Conservation (phyloP, 2,113 vertebrate genomes). For the Seriola dumerili region DNA sequence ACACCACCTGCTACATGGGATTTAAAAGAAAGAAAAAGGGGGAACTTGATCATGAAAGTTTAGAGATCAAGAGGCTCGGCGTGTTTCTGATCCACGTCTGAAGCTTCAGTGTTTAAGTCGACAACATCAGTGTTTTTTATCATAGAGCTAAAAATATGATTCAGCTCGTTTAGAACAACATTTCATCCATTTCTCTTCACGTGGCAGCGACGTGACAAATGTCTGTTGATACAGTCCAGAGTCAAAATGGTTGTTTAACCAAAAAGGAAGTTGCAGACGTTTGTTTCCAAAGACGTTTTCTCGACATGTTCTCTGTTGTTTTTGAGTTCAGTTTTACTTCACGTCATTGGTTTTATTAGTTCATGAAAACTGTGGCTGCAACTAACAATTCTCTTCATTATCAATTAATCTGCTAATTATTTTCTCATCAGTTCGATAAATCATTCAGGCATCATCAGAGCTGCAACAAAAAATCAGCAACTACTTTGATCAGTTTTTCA, state of each 20-base stretch:
- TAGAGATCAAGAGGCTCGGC: too few relatives aligned
- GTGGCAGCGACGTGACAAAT: too few relatives aligned
- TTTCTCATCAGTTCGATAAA: not conserved
- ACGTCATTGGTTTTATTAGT: not conserved
- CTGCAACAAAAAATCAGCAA: not conserved
- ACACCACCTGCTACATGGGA: not conserved
- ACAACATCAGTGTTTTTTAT: too few relatives aligned
- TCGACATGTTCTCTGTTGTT: not conserved
- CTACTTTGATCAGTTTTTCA: too few relatives aligned
- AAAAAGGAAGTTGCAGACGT: not conserved
- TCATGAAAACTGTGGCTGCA: not conserved
- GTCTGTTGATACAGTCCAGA: not conserved
- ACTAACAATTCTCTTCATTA: not conserved
- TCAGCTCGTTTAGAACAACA: too few relatives aligned
- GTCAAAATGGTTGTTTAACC: not conserved
- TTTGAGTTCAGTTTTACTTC: not conserved
- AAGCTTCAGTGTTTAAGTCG: too few relatives aligned
- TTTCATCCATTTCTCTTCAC: too few relatives aligned
- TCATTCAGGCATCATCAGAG: too few relatives aligned
- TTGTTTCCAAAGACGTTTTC: slow-evolving; percentile 2
- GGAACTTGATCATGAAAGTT: too few relatives aligned
- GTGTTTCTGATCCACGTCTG: too few relatives aligned
- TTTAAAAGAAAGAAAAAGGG: not conserved
- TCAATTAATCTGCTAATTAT: too few relatives aligned
- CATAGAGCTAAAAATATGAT: too few relatives aligned